Conservation (phyloP, 1,140 invertebrate species). For the Bombus superbus region DNA sequence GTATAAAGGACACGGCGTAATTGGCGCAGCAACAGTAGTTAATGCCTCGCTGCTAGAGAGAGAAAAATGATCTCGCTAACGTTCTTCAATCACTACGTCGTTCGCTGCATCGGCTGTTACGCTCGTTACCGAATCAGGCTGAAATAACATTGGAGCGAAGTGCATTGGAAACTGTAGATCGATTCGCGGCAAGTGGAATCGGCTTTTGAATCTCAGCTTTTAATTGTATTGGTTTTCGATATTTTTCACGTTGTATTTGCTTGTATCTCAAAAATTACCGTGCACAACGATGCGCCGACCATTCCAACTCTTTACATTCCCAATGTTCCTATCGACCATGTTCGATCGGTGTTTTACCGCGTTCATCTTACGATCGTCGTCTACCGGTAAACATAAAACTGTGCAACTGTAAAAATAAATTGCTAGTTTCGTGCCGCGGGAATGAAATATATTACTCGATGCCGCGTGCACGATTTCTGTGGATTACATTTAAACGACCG, state of each 20-base stretch:
- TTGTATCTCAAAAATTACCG: neutral
- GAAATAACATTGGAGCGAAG: constrained; percentile 1
- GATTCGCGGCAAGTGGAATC: neutral
- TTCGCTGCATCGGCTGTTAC: neutral
- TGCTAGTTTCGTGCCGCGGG: too few species aligned
- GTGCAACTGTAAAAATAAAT: too few species aligned
- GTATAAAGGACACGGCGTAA: neutral
- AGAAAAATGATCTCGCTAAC: constrained; percentile 15
- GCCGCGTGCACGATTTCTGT: neutral
- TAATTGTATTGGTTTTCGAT: constrained; percentile 6
- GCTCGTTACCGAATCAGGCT: neutral
- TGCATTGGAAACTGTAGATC: neutral
- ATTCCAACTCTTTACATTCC: neutral
- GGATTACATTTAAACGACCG: neutral
- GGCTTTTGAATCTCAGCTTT: constrained; percentile 16
- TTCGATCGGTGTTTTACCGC: neutral
- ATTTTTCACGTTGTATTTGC: neutral
- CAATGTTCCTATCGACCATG: neutral
- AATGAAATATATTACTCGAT: neutral
- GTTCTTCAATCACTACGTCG: neutral
- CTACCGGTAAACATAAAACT: neutral
- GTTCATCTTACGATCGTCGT: neutral
- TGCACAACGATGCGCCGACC: neutral
- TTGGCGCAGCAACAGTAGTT: neutral
- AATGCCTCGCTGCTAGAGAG: neutral